Evolutionary conservation across 2,113 vertebrate genomes (phyloP).

Genomic region (Rhizomys pruinosus): DNA sequence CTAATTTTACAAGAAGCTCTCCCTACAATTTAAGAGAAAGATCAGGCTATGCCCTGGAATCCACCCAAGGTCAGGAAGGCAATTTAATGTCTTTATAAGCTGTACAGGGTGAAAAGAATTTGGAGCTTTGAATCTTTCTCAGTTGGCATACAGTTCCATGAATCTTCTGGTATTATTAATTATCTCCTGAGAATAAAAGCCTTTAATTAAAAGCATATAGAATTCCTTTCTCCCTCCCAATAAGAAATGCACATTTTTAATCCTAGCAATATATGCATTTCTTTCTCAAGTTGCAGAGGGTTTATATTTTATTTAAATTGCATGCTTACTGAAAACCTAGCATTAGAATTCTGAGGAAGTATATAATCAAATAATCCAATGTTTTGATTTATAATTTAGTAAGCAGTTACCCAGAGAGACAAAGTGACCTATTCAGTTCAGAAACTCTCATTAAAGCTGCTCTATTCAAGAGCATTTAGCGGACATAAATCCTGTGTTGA

Average conservation of each 20-base stretch:
- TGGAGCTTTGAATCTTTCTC: conserved; percentile 41
- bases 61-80: conserved; percentile 41
- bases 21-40: conserved; percentile 2
- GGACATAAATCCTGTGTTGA: background rate
- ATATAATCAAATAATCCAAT: conserved; percentile 31
- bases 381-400: background rate
- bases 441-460: background rate
- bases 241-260: background rate
- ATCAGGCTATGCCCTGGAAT: background rate
- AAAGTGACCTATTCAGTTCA: background rate
- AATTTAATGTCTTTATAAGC: conserved; percentile 2
- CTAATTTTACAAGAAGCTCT: conserved; percentile 37
- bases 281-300: background rate
- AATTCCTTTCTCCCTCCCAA: background rate
- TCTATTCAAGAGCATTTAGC: background rate
- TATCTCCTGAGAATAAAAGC: conserved; percentile 40
- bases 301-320: conserved; percentile 21
- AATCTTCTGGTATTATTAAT: conserved; percentile 33
- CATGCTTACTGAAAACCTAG: background rate
- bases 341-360: background rate
- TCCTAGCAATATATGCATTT: background rate
- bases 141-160: background rate
- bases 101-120: background rate
- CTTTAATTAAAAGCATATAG: background rate
- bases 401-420: background rate